Evolutionary conservation across 64 coral and sea anemone species (phyloP).

Genomic region (Astreopora myriophthalma): DNA sequence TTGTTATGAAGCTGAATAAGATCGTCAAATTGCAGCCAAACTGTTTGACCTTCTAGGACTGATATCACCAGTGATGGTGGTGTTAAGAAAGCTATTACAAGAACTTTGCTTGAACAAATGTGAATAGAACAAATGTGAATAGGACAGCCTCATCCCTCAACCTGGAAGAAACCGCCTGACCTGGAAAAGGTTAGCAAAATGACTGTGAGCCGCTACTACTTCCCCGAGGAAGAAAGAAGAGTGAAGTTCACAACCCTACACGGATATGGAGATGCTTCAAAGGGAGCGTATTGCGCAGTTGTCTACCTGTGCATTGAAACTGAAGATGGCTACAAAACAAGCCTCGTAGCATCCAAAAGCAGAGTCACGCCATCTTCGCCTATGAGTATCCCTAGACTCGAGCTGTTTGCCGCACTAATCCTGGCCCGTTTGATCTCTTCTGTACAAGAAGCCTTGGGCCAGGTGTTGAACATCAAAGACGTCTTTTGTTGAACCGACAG

Average conservation of each 20-base stretch:
- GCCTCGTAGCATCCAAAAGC: constrained; percentile 50
- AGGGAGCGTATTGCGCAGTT: constrained; percentile 43
- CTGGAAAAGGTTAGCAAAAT: not conserved
- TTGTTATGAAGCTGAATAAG: constrained; percentile 43
- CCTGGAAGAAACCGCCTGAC: not conserved
- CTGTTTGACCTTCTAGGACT: constrained; percentile 29
- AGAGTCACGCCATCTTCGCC: constrained; percentile 25
- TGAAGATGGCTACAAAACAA: constrained; percentile 24
- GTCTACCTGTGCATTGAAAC: constrained; percentile 64
- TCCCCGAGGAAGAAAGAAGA: not conserved
- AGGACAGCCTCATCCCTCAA: constrained; percentile 8
- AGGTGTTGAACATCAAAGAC: not conserved
- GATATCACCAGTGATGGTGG: constrained; percentile 21
- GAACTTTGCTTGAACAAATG: constrained; percentile 34
- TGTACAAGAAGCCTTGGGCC: not conserved
- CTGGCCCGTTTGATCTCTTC: too few species aligned
- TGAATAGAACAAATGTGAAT: constrained; percentile 30
- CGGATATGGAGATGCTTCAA: constrained; percentile 65
- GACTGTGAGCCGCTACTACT: not conserved
- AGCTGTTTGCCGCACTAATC: too few species aligned
- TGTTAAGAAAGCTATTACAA: constrained; percentile 43
- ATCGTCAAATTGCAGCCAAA: constrained; percentile 5
- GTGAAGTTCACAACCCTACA: constrained; percentile 24
- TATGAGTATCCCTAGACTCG: constrained; percentile 49
- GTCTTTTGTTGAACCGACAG: constrained; percentile 46